Evolutionary conservation across 2,797 vertebrate species (phyloP), one percentile per base, ranked within the genome.

Genomic region (Gymnodraco acuticeps): DNA sequence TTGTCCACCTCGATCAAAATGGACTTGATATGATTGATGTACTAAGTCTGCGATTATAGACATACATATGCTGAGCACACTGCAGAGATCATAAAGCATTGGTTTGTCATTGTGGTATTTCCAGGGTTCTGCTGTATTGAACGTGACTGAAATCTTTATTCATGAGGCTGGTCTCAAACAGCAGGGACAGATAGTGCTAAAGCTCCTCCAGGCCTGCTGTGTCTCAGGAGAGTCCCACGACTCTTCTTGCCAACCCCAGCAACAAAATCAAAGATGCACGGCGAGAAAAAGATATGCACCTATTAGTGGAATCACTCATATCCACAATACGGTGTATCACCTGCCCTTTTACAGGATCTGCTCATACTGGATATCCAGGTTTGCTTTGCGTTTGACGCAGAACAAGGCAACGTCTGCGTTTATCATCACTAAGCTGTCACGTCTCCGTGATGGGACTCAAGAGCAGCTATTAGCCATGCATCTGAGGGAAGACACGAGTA

Each of bases 381-480:
- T 87, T 93, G 87, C 92, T 93, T 94, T 81, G 84, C 13, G 93
- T 95, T 96, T 95, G 94, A 95, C 93, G 91, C 82, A 89, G 96
- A 95, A 95, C 95, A 95, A 93, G 95, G 90, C 85, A 85, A 91
- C 93, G 93, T 95, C 95, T 94, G 96, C 95, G 96, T 96, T 97
- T 96, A 96, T 96, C 96, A 95, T 95, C 95, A 90, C 95, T 95
- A 89, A 93, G 94, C 95, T 95, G 94, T 97, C 96, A 96, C 92
- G 94, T 96, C 95, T 95, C 93, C 84, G 95, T 94, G 96, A 96
- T 95, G 96, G 92, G 95, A 95, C 94, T 96, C 94, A 92, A 94
- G 94, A 94, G 96, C 91, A 92, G 95, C 96, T 96, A 96, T 99
- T 97, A 97, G 96, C 95, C 95, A 94, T 93, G 95, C 95, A 94